Conservation (phyloP, 1,140 invertebrate species). For the Lepidostoma basale region DNA sequence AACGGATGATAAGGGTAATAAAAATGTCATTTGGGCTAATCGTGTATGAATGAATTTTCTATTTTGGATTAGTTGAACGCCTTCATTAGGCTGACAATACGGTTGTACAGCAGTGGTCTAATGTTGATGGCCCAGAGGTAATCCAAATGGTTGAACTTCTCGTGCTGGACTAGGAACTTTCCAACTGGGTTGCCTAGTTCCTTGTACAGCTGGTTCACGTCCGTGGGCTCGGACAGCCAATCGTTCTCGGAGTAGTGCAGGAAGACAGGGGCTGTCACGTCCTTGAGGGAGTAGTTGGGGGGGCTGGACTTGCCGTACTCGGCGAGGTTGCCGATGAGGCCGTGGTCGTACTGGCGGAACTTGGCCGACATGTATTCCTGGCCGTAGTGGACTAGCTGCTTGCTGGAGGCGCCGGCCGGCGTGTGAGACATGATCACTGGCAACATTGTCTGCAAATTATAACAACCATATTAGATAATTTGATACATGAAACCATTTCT, state of each 20-base stretch:
- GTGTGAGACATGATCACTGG: slow-evolving; percentile 78
- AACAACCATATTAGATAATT: too few species aligned
- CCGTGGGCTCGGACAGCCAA: slow-evolving; percentile 62
- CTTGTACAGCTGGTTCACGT: slow-evolving; percentile 54
- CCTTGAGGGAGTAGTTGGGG: slow-evolving; percentile 60
- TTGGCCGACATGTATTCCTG: slow-evolving; percentile 68
- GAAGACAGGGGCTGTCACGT: slow-evolving; percentile 68
- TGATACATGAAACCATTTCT: too few species aligned
- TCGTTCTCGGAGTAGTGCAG: slow-evolving; percentile 75
- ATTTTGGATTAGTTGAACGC: slow-evolving; percentile 51
- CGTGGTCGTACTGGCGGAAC: slow-evolving; percentile 71
- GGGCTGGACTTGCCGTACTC: slow-evolving; percentile 59
- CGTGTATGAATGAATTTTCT: too few species aligned
- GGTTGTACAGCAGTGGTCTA: slow-evolving; percentile 63
- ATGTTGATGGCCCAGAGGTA: slow-evolving; percentile 70
- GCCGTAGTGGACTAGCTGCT: slow-evolving; percentile 78
- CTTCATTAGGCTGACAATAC: slow-evolving; percentile 63
- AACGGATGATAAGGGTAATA: too few species aligned
- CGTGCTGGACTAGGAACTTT: slow-evolving; percentile 62
- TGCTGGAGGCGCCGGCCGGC: slow-evolving; percentile 82
- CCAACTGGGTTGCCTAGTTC: slow-evolving; percentile 61
- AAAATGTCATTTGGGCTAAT: too few species aligned
- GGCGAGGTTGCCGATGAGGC: slow-evolving; percentile 60
- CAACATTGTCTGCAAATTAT: slow-evolving; percentile 70
- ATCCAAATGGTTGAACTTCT: slow-evolving; percentile 69